A percentile compares a stretch with the other conserved stretches of the same genome.
phyloP scores from a whole-genome alignment of 2,888 invertebrate species.

The Lithophane leautieri region DNA sequence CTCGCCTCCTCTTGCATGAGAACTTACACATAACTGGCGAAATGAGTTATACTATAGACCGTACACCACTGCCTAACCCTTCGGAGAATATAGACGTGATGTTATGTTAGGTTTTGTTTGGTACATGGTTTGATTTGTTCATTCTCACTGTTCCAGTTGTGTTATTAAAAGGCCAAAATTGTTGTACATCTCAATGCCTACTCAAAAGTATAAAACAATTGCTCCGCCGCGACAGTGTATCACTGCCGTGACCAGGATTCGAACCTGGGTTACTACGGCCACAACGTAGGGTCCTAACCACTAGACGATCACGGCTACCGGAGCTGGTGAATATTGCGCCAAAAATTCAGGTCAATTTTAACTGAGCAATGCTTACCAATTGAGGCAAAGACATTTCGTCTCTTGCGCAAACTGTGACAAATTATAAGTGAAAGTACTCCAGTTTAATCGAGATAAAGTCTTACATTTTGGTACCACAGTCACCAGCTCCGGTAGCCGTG shows the following conservation, averaged over 20 bases:
- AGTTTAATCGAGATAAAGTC: constrained; percentile 14
- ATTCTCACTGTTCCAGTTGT: neutral
- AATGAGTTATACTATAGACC: no score
- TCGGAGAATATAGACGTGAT: no score
- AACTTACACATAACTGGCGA: no score
- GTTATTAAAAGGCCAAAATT: neutral
- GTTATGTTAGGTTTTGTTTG: no score
- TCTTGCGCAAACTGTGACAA: constrained; percentile 31
- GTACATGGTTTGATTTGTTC: neutral
- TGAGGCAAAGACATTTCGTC: neutral
- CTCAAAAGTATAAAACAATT: neutral
- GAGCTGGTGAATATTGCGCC: constrained; percentile 64
- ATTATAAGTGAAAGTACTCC: constrained; percentile 43
- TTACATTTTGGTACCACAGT: constrained; percentile 2
- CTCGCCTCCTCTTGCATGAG: no score
- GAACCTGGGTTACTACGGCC: constrained; percentile 94
- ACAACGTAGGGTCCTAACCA: constrained; percentile 95
- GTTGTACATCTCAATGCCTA: neutral
- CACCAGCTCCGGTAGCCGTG: constrained; percentile 75
- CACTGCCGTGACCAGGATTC: constrained; percentile 90
- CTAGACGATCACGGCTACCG: constrained; percentile 72
- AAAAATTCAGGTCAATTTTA: neutral
- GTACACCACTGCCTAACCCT: no score
- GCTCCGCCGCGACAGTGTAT: constrained; percentile 14
- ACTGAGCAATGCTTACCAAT: neutral